Percentiles rank a stretch among this genome's conserved stretches.
phyloP scores from a whole-genome alignment of 2,888 invertebrate genomes.

The Microctonus aethiopoides region DNA sequence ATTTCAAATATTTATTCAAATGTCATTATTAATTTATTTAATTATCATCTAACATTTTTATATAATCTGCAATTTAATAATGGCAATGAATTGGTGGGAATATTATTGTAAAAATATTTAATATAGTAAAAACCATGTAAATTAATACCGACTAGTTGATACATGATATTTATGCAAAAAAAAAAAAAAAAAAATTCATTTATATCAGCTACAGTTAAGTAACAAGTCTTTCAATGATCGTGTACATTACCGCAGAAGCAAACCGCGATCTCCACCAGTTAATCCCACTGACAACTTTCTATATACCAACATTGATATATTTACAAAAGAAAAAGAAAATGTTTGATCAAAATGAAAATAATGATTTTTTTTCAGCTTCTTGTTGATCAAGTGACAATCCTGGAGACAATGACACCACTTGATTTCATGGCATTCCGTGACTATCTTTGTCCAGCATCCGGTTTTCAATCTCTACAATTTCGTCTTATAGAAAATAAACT shows the following conservation, averaged over 20 bases:
- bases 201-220: conserved; percentile 18
- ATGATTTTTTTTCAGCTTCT: conserved; percentile 75
- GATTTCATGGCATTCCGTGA: conserved; percentile 98
- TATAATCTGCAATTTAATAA: neutral
- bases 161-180: conserved; percentile 5
- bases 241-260: conserved; percentile 16
- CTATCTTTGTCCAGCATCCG: conserved; percentile 94
- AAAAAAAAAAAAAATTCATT: neutral
- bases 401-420: conserved; percentile 98
- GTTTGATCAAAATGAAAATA: neutral
- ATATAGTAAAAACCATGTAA: neutral
- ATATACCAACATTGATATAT: neutral
- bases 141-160: conserved; percentile 14
- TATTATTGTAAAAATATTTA: neutral
- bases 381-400: conserved; percentile 95
- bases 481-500: conserved; percentile 95
- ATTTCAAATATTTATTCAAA: neutral
- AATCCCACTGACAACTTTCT: neutral
- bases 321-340: neutral
- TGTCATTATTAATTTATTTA: neutral
- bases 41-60: conserved; percentile 1
- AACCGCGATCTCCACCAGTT: neutral
- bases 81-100: conserved; percentile 5
- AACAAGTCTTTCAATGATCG: conserved; percentile 7
- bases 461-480: conserved; percentile 98